Conservation (phyloP, 2,797 vertebrate species). For the Merluccius polli region DNA sequence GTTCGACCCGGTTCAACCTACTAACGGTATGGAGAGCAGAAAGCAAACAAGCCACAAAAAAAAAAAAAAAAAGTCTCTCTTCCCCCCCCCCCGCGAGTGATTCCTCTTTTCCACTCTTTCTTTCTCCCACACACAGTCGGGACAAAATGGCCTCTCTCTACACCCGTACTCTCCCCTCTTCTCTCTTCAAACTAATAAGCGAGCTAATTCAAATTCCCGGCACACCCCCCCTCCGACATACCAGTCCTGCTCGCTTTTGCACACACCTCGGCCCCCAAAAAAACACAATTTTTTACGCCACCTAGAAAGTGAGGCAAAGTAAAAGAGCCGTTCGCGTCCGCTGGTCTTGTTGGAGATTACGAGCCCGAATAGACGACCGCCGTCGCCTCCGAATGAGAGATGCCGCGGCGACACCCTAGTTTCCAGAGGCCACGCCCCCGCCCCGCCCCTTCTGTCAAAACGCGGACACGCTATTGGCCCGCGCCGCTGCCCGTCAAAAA, state of each 20-base stretch:
- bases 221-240: slow-evolving; percentile 75
- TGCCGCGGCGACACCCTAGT: slow-evolving; percentile 74
- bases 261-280: slow-evolving; percentile 35
- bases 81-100: slow-evolving; percentile 57
- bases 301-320: slow-evolving; percentile 23
- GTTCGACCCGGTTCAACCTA: too few relatives aligned
- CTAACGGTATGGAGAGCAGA: slow-evolving; percentile 52
- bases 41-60: too few relatives aligned
- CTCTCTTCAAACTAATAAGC: slow-evolving; percentile 76
- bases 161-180: slow-evolving; percentile 69
- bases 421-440: slow-evolving; percentile 45
- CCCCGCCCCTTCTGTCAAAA: slow-evolving; percentile 56
- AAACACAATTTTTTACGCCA: background rate
- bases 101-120: slow-evolving; percentile 71
- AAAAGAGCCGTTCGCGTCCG: slow-evolving; percentile 28
- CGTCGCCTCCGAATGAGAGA: slow-evolving; percentile 80
- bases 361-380: slow-evolving; percentile 74
- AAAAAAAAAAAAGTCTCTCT: slow-evolving; percentile 45
- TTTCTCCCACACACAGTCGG: slow-evolving; percentile 72
- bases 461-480: slow-evolving; percentile 39
- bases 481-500: background rate
- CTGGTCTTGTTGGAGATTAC: slow-evolving; percentile 47
- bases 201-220: slow-evolving; percentile 73
- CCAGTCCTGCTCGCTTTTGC: slow-evolving; percentile 55
- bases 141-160: slow-evolving; percentile 84